Evolutionary conservation across 2,113 vertebrate genomes (phyloP), one percentile per base, ranked within the genome.

Genomic region (Misgurnus mizolepis): DNA sequence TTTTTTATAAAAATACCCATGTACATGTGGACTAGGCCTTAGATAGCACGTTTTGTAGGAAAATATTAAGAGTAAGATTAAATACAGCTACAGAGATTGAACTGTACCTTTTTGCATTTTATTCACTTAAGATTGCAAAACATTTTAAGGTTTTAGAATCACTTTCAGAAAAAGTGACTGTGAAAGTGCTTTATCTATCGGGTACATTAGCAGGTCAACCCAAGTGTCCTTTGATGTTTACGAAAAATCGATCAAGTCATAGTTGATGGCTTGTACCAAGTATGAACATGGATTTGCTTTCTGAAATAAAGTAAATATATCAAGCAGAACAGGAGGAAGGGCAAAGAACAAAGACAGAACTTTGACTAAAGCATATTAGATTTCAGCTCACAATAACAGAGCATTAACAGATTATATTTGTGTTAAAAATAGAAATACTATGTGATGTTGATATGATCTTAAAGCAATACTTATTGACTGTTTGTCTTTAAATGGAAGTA

Each of bases 281-380:
- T 64, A 7, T 41, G 47, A 62, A 82, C 80, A 77, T 12, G 80
- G 50, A 43, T 70, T 70, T 81, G 80, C 80, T 81, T 49, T 81
- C 55, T 61, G 40, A 53, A 47, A 62, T 22, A 49, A 45, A 76
- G 43, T 66, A 47, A 34, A 58, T 39, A 47, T 6, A 56, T n/a
- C 7, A 45, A 12, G 66, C 39, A 1, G 10, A 60, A 22, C 14
- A n/a, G 10, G 68, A 6, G 12, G 22, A 49, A 65, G 17, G 18
- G 67, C 45, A 71, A 2, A 71, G 15, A 40, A 79, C 17, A 47
- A 34, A 45, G 8, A 62, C 67, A 61, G 12, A 53, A 8, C 17
- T 27, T 47, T 43, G 27, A 61, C 40, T 61, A 61, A 45, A 74
- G 15, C 15, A 40, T 3, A 56, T 40, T 40, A 53, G 50, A 53